Base-by-base conservation (phyloP, 2,888 invertebrate genomes). In the Dioctria linearis region DNA sequence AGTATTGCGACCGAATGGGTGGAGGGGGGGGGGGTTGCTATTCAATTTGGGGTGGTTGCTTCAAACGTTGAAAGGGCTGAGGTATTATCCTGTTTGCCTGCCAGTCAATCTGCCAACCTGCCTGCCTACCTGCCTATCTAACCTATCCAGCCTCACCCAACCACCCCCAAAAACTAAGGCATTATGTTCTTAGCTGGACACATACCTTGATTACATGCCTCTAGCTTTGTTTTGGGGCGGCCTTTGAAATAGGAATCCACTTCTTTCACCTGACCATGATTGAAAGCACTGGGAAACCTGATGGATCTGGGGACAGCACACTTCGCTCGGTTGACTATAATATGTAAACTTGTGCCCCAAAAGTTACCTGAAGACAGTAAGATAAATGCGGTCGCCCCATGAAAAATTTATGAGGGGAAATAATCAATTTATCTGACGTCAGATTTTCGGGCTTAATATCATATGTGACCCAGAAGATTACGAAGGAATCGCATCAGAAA, bases 401-500 rank as follows among this genome's bases (percentile, higher is more conserved):
- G 73, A 75, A 75, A 75, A 75, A 75, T 75, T 37, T 69, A 69
- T 69, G 69, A 69, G 69, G 69, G 69, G 51, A 69, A 69, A 51
- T 69, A 69, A 69, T 69, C 69, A 69, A 69, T 69, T 69, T 69
- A 69, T 69, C 69, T 69, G 69, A 69, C 69, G 69, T 69, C 69
- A 69, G 69, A 69, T 69, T 69, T 69, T 69, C 69, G 51, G 69
- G 25, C 49, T 69, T 69, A 69, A 51, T 69, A 69, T 69, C 51
- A 69, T 69, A 69, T 69, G 69, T 69, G 69, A 39, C 69, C 69
- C 9, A 61, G 37, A 39, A 40, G 40, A 37, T 40, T 39, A 4
- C 9, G 51, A 51, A 25, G 51, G 51, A 39, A 25, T 25, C 61
- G 8, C 61, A 25, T 25, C 11, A n/a, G 65, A n/a, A 40, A 40